Evolutionary conservation across 2,797 vertebrate genomes (phyloP), one percentile per base, ranked within the genome.

Genomic region (Denticeps clupeoides): DNA sequence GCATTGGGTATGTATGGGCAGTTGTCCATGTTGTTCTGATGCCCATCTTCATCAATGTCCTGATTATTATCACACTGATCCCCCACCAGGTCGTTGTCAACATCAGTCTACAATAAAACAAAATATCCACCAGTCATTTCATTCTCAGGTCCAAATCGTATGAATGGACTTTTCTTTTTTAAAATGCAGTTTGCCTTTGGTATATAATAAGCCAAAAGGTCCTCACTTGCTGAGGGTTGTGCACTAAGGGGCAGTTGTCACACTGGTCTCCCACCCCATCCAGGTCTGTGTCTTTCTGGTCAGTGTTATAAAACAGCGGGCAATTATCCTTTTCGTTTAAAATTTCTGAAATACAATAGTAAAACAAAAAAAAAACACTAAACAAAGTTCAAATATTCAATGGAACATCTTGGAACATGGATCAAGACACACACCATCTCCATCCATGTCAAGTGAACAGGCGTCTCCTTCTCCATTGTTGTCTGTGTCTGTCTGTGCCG

Each of bases 21-120:
- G 71, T 97, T 98, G 77, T 98, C 94, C 49, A 97, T 78, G 54
- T 89, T 91, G 77, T 98, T 97, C 69, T 98, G 94, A 75, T 89
- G 87, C 2, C 94, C 94, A 4, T 98, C 94, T 33, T 93, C 92
- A 12, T 98, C 94, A 1, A 98, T 88, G 72, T 98, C 94, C 24
- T 90, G 73, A 5, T 90, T 97, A 65, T 90, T 72, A 56, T 98
- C 94, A 47, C 94, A 97, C 65, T 86, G 81, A 63, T 98, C 91
- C 19, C 94, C 94, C 46, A 98, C 90, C 1, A 97, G 79, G 74
- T 97, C 94, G 1, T 84, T 93, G 80, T 97, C 93, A 19, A 72
- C 61, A 63, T 98, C 94, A 0, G 74, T 77, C 93, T 97, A 58
- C 15, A 49, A 58, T 24, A 51, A 18, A 12, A 18, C 3, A 27